These are phyloP conservation scores for Rhombomys opimus DNA, from an alignment of 2,113 vertebrate genomes.

Conservation along the genomic window DNA sequence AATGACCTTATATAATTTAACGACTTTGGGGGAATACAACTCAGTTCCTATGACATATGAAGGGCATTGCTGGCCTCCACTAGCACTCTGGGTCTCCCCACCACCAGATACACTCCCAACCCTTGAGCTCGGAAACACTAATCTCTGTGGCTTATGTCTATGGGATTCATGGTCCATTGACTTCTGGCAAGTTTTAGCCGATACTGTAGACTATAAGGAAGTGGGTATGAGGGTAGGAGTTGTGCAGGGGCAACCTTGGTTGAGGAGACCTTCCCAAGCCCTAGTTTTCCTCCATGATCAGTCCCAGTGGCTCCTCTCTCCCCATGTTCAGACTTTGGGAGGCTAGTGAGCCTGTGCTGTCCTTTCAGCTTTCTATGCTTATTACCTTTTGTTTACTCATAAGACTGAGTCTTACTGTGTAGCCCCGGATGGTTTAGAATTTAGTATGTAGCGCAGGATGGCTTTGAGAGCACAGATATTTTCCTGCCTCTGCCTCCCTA, in stretches of 20 bases:
- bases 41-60: neutral
- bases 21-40: neutral
- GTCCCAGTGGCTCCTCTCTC: neutral
- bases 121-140: too few relatives aligned
- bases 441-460: neutral
- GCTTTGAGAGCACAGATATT: neutral
- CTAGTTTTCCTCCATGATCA: rapidly evolving
- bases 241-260: neutral
- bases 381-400: too few relatives aligned
- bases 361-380: neutral
- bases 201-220: neutral
- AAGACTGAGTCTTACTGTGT: neutral
- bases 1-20: neutral
- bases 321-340: neutral
- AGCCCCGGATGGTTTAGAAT: neutral
- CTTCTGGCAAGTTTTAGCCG: neutral
- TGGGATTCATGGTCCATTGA: neutral
- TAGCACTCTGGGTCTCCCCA: too few relatives aligned
- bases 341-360: neutral
- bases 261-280: neutral
- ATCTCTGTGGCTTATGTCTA: neutral
- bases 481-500: neutral
- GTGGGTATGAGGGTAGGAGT: neutral
- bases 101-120: neutral
- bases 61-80: neutral